Base-by-base conservation (phyloP, 2,888 invertebrate genomes). In the Caenorhabditis sp. region DNA sequence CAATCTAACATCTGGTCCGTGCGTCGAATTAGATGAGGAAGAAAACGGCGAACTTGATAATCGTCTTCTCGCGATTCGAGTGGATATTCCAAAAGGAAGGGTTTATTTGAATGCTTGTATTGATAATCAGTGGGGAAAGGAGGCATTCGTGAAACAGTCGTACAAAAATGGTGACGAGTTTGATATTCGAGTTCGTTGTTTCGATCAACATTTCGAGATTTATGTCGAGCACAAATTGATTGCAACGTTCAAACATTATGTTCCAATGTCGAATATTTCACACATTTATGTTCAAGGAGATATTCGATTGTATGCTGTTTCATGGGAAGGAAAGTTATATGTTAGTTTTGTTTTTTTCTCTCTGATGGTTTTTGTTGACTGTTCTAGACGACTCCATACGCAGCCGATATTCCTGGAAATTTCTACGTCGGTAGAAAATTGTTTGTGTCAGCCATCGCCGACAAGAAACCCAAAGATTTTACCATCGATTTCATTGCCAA, bases 241-340 rank as follows among this genome's bases (percentile, higher is more conserved):
- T 5, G 86, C 86, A 24, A 81, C 79, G 24, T 87, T 87, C 70
- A 83, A 83, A 5, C 85, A 87, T 65, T 87, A 87, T 70, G 77
- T 81, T 17, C 83, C 83, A 3, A 77, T 86, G 69, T 70, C 60
- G 51, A 72, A 77, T 58, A 81, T 81, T 58, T 75, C 81, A 19
- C 84, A 84, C 61, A 74, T 84, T 53, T 87, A 84, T 70, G 81
- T 87, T 26, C 84, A 83, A 49, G 87, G 87, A 2, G 84, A 83
- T 63, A 69, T 78, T 43, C 50, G 73, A 55, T 57, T 78, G 24
- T 78, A 79, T 43, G 66, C 72, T 2, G 81, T 86, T 10, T 79
- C 82, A 6, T 87, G 87, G 86, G 87, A 87, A 55, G 87, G 87
- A 21, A 85, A 84, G 62, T 83, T 82, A 63, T 86, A 85, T 69